These are phyloP conservation scores for Chaetorhynchus papuensis DNA, from an alignment of 2,113 vertebrate species.

Conservation along the genomic window DNA sequence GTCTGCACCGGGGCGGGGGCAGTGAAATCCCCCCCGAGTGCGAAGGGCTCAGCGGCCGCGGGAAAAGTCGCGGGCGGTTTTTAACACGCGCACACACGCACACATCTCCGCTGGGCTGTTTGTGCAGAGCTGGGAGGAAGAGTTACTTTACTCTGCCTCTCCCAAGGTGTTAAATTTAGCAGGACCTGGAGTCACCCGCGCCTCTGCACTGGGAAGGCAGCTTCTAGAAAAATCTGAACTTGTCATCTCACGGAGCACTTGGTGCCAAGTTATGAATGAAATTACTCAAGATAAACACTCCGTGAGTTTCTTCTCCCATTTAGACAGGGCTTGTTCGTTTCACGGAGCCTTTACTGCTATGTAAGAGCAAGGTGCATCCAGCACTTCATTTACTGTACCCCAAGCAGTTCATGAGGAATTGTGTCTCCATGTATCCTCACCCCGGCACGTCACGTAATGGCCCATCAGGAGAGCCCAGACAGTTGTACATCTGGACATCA, in stretches of 20 bases:
- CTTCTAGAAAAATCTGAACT: slow-evolving; percentile 47
- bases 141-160: not conserved
- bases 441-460: rapidly evolving
- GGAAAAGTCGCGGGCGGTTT: not conserved
- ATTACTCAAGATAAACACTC: not conserved
- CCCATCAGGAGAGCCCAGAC: rapidly evolving
- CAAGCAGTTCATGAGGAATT: rapidly evolving
- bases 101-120: not conserved
- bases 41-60: not conserved
- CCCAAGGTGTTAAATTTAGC: not conserved
- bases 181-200: not conserved
- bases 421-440: not conserved
- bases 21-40: not conserved
- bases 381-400: rapidly evolving
- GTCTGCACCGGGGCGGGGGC: not conserved
- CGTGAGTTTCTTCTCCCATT: not conserved
- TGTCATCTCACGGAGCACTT: not conserved
- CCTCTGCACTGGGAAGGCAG: not conserved
- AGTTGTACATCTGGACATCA: not conserved
- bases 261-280: not conserved
- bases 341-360: rapidly evolving
- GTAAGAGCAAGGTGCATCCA: not conserved
- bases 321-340: rapidly evolving
- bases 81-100: not conserved
- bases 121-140: not conserved